phyloP scores from a whole-genome alignment of 1,140 invertebrate genomes.

The Drosophila obscura region DNA sequence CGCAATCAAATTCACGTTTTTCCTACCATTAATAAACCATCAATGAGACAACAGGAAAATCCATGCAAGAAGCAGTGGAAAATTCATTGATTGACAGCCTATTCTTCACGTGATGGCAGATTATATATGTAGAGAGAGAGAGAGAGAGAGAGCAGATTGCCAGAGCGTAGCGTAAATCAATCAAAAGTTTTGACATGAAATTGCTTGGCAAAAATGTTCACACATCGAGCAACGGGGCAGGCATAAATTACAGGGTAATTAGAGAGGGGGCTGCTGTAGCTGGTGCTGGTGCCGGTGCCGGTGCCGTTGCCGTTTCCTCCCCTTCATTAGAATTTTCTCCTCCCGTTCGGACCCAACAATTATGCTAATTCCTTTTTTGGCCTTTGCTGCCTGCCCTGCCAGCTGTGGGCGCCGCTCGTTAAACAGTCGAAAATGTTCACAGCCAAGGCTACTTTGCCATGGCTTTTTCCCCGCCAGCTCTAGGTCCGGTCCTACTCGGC shows the following conservation, averaged over 20 bases:
- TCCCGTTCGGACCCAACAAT: slow-evolving; percentile 31
- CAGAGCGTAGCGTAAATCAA: slow-evolving; percentile 35
- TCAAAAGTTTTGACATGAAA: slow-evolving; percentile 48
- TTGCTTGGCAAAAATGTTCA: slow-evolving; percentile 38
- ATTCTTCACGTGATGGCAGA: neutral
- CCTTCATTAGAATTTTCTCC: slow-evolving; percentile 54
- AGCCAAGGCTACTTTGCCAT: slow-evolving; percentile 43
- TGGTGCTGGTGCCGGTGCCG: neutral
- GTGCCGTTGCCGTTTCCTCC: neutral
- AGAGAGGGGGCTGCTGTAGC: slow-evolving; percentile 18
- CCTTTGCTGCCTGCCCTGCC: slow-evolving; percentile 31
- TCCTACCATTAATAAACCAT: slow-evolving; percentile 33
- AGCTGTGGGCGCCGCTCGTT: slow-evolving; percentile 64
- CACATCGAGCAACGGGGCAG: slow-evolving; percentile 15
- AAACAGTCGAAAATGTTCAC: slow-evolving; percentile 64
- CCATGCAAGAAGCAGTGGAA: neutral
- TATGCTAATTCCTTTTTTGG: slow-evolving; percentile 65
- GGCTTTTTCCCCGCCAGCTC: too few relatives aligned
- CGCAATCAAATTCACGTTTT: neutral
- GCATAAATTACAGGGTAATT: slow-evolving; percentile 51
- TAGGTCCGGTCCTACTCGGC: neutral
- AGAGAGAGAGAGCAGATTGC: neutral
- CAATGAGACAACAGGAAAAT: slow-evolving; percentile 31
- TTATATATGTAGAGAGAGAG: too few relatives aligned
- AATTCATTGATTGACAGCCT: neutral